Percentiles rank a stretch among this genome's conserved stretches.
These are phyloP conservation scores for Calephelis perditalis DNA, from an alignment of 2,888 invertebrate genomes.

Conservation along the genomic window DNA sequence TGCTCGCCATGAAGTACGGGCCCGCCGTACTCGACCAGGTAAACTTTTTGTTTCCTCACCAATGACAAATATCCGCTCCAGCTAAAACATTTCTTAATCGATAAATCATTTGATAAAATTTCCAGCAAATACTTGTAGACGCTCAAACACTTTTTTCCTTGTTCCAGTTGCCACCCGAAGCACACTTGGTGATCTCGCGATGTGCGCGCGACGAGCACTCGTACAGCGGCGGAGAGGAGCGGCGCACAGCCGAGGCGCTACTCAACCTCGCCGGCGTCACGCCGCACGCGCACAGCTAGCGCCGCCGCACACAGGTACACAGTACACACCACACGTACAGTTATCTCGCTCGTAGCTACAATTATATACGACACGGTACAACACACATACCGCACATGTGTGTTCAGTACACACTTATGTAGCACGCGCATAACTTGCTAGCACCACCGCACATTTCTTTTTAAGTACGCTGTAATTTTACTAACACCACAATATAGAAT, in stretches of 20 bases:
- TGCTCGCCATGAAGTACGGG: constrained; percentile 92
- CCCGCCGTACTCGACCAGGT: constrained; percentile 80
- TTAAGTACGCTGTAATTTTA: too few relatives aligned
- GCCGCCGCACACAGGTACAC: constrained; percentile 13
- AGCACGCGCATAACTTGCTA: too few relatives aligned
- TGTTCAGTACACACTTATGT: too few relatives aligned
- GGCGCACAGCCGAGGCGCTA: constrained; percentile 70
- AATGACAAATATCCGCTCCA: too few relatives aligned
- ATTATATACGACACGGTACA: too few relatives aligned
- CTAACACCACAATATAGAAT: too few relatives aligned
- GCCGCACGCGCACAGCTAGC: constrained; percentile 40
- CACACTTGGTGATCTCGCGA: constrained; percentile 85
- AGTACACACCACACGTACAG: not conserved
- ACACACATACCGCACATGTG: too few relatives aligned
- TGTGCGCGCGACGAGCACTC: constrained; percentile 96
- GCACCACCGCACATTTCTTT: too few relatives aligned
- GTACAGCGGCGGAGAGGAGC: constrained; percentile 85
- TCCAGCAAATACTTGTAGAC: too few relatives aligned
- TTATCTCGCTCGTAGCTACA: not conserved
- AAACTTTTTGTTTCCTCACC: not conserved
- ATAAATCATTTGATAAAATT: too few relatives aligned
- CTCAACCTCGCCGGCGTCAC: constrained; percentile 67
- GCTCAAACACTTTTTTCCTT: too few relatives aligned
- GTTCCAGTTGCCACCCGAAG: constrained; percentile 61
- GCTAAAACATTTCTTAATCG: too few relatives aligned